These are phyloP conservation scores for Odontamblyopus lacepedii DNA, from an alignment of 2,797 vertebrate genomes.

Conservation along the genomic window DNA sequence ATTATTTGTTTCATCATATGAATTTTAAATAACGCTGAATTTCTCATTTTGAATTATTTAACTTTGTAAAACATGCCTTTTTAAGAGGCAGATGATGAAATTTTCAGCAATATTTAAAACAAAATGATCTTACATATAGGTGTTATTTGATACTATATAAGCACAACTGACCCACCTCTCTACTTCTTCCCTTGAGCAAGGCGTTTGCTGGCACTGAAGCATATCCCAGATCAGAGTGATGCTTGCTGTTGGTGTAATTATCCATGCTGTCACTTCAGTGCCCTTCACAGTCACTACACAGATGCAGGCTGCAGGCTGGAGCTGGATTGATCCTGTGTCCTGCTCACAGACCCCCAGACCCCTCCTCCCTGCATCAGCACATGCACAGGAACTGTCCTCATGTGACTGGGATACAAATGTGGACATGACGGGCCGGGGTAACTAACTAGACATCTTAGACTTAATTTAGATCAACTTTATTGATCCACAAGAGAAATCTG, in stretches of 20 bases:
- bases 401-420: slow-evolving; percentile 13
- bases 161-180: neutral
- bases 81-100: too few species aligned
- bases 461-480: too few species aligned
- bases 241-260: slow-evolving; percentile 76
- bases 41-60: too few species aligned
- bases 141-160: neutral
- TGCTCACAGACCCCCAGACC: neutral
- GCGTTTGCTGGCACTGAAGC: slow-evolving; percentile 21
- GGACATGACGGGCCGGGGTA: neutral
- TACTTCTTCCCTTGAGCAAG: neutral
- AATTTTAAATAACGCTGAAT: too few species aligned
- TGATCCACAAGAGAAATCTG: too few species aligned
- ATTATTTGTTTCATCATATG: too few species aligned
- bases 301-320: slow-evolving; percentile 49
- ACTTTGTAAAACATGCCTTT: too few species aligned
- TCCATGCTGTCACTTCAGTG: slow-evolving; percentile 77
- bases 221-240: slow-evolving; percentile 28
- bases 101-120: too few species aligned
- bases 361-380: slow-evolving; percentile 5
- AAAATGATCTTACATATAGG: neutral
- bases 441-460: too few species aligned
- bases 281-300: slow-evolving; percentile 80
- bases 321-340: slow-evolving; percentile 53
- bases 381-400: slow-evolving; percentile 16